These are phyloP conservation scores for Chlamydotis undulata DNA, from an alignment of 2,113 vertebrate genomes.

Conservation along the genomic window DNA sequence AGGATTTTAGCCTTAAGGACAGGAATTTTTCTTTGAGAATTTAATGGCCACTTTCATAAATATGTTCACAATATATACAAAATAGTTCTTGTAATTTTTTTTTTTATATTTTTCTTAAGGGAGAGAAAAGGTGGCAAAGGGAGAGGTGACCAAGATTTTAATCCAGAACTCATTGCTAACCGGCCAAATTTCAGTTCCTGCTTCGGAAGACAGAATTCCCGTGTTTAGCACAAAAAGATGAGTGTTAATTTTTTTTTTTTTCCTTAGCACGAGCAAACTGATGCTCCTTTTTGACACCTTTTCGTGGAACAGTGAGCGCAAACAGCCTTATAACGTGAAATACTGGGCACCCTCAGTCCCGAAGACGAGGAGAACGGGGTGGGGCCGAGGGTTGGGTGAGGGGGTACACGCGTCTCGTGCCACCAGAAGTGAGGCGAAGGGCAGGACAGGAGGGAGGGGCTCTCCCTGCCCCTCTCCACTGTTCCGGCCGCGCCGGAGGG, in stretches of 20 bases:
- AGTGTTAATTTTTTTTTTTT: too few species aligned
- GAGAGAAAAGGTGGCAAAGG: background rate
- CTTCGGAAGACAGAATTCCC: background rate
- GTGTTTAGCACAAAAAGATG: background rate
- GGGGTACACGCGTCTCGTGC: rapidly evolving
- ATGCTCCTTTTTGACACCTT: background rate
- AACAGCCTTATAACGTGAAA: background rate
- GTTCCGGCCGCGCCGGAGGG: background rate
- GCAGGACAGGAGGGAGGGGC: background rate
- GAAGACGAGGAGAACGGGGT: background rate
- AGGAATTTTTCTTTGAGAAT: background rate
- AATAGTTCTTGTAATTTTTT: background rate
- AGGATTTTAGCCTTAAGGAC: background rate
- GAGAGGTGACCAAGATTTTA: background rate
- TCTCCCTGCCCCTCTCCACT: too few species aligned
- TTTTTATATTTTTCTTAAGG: background rate
- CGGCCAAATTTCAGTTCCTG: background rate
- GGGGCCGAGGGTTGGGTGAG: background rate
- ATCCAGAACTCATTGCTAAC: background rate
- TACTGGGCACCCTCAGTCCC: background rate
- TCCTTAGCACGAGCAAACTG: background rate
- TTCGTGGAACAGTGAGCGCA: background rate
- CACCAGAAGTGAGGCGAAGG: background rate
- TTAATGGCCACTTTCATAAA: background rate
- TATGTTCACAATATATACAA: background rate